Evolutionary conservation across 2,888 invertebrate genomes (phyloP).

Genomic region (Drosophila mulleri): DNA sequence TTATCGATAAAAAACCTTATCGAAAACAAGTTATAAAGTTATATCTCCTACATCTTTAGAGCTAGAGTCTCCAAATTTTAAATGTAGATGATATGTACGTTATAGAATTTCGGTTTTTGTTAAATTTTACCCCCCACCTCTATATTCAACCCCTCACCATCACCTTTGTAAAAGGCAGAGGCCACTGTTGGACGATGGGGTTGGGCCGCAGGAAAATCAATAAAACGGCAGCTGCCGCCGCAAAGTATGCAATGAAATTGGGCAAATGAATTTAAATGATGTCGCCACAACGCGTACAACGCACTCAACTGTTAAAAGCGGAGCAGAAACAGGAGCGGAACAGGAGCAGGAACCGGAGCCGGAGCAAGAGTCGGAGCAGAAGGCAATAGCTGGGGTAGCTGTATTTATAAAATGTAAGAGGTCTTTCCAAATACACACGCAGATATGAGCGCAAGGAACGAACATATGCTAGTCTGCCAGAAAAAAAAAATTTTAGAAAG

Average conservation of each 20-base stretch:
- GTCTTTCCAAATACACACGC: conserved; percentile 10
- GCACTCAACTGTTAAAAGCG: conserved; percentile 42
- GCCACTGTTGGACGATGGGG: conserved; percentile 7
- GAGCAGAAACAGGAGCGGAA: neutral
- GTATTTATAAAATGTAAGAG: conserved; percentile 10
- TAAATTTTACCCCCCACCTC: no score
- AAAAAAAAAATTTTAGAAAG: conserved; percentile 55
- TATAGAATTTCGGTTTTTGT: no score
- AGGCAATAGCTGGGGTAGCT: neutral
- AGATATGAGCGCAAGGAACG: neutral
- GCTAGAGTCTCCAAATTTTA: no score
- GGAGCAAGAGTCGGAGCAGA: no score
- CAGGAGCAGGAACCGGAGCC: no score
- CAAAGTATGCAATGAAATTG: conserved; percentile 64
- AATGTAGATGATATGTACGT: no score
- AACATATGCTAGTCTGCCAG: conserved; percentile 37
- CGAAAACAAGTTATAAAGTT: no score
- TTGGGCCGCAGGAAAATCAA: conserved; percentile 47
- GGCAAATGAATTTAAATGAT: conserved; percentile 61
- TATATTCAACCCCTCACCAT: no score
- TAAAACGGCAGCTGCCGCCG: conserved; percentile 47
- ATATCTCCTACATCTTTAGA: no score
- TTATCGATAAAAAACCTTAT: no score
- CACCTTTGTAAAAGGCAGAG: no score
- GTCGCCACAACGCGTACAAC: conserved; percentile 17